Conservation (phyloP, 2,797 vertebrate species). For the Rhinogobio ventralis region DNA sequence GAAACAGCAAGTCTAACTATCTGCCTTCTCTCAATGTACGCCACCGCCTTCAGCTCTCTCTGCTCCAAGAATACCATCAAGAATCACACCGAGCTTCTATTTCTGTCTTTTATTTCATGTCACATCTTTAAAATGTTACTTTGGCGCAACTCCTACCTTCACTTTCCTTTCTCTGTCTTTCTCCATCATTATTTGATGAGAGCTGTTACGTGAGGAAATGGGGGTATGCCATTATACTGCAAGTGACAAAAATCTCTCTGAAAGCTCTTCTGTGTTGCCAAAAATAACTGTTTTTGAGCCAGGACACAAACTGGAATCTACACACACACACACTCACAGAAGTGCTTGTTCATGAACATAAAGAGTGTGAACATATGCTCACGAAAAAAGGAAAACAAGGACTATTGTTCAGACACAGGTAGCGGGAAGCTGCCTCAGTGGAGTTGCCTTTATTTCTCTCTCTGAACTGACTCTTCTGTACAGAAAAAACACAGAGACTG, state of each 20-base stretch:
- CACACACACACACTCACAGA: conserved; percentile 69
- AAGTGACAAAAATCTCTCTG: conserved; percentile 67
- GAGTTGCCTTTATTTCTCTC: conserved; percentile 79
- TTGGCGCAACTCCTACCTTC: conserved; percentile 70
- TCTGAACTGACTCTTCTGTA: conserved; percentile 72
- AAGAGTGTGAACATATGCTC: conserved; percentile 69
- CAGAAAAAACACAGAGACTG: conserved; percentile 69
- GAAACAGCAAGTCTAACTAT: conserved; percentile 27
- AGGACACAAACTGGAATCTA: conserved; percentile 78
- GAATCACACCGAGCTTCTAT: conserved; percentile 55
- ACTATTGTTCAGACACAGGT: conserved; percentile 71
- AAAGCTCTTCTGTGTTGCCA: conserved; percentile 84
- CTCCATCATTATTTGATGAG: conserved; percentile 70
- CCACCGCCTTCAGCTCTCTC: conserved; percentile 30
- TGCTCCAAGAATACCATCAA: conserved; percentile 57
- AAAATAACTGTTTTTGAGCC: conserved; percentile 84
- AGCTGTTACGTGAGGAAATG: conserved; percentile 73
- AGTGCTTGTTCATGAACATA: conserved; percentile 80
- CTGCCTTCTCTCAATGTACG: conserved; percentile 31
- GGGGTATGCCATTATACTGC: conserved; percentile 73
- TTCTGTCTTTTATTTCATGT: conserved; percentile 59
- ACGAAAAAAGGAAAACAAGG: conserved; percentile 68
- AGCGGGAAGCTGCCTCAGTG: conserved; percentile 73
- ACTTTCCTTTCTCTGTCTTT: conserved; percentile 65
- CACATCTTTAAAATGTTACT: conserved; percentile 54